phyloP scores from a whole-genome alignment of 2,797 vertebrate genomes.

The Aythya fuligula region DNA sequence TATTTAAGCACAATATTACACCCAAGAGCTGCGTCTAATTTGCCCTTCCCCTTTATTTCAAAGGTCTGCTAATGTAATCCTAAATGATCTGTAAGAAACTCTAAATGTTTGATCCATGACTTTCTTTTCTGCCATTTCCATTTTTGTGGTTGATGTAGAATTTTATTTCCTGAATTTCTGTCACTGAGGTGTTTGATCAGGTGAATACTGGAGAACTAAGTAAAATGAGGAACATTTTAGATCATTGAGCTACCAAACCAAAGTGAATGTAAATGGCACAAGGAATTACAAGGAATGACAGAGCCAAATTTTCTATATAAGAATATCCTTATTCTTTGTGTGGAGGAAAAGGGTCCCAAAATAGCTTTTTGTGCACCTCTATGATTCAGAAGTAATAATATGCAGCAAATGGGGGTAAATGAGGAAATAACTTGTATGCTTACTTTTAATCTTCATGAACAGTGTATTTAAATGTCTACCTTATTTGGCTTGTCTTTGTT shows the following conservation, averaged over 20 bases:
- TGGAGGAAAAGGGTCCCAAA: rapidly evolving
- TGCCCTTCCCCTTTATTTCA: not conserved
- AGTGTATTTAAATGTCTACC: not conserved
- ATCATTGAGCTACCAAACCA: not conserved
- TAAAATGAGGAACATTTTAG: not conserved
- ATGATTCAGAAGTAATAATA: not conserved
- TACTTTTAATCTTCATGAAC: not conserved
- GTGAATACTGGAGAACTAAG: not conserved
- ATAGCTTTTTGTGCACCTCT: not conserved
- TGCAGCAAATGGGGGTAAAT: not conserved
- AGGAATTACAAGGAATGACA: not conserved
- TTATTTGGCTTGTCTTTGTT: not conserved
- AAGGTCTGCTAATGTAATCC: not conserved
- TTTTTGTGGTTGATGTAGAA: not conserved
- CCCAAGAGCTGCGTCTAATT: not conserved
- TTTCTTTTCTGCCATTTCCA: not conserved
- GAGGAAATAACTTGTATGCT: not conserved
- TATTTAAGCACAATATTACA: not conserved
- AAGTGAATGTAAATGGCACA: not conserved
- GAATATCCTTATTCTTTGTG: not conserved
- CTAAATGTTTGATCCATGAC: not conserved
- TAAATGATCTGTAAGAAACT: not conserved
- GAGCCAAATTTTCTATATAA: not conserved
- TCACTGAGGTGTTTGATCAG: not conserved
- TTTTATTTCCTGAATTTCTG: not conserved